A percentile compares a stretch with the other conserved stretches of the same genome.
Evolutionary conservation across 2,888 invertebrate genomes (phyloP).

Genomic region (Agrochola litura): DNA sequence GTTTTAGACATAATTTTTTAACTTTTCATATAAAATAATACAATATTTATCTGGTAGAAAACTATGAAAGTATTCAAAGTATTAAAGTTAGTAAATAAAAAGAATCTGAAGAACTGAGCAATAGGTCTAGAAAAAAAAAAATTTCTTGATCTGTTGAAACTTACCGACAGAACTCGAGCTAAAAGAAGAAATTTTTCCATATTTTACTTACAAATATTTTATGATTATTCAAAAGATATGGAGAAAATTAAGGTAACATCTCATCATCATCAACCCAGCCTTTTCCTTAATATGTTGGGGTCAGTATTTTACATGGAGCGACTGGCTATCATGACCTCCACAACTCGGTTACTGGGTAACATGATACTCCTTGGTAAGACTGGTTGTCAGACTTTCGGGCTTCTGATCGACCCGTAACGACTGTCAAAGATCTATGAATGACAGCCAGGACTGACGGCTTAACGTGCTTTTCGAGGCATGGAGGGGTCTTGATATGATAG

Average conservation of each 20-base stretch:
- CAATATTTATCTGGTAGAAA: not conserved
- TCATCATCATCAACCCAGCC: not conserved
- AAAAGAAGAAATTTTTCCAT: constrained; percentile 13
- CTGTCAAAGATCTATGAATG: not conserved
- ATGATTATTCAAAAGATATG: not conserved
- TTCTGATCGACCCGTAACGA: not conserved
- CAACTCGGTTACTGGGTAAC: not conserved
- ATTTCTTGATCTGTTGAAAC: too few species aligned
- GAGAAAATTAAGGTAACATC: not conserved
- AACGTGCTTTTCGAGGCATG: not conserved
- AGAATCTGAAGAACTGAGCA: not conserved
- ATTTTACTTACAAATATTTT: not conserved
- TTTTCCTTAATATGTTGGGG: not conserved
- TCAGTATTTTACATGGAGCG: not conserved
- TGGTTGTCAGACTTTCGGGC: not conserved
- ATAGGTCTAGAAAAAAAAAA: not conserved
- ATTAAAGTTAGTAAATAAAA: not conserved
- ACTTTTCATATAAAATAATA: not conserved
- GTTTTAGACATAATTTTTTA: constrained; percentile 1
- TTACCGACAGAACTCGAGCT: constrained; percentile 21
- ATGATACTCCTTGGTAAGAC: not conserved
- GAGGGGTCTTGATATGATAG: not conserved
- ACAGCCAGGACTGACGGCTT: not conserved
- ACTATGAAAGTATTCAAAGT: not conserved
- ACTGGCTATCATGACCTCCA: too few species aligned